These are phyloP conservation scores for Mormyrus proboscirostris DNA, from an alignment of 2,797 vertebrate genomes.

Conservation along the genomic window DNA sequence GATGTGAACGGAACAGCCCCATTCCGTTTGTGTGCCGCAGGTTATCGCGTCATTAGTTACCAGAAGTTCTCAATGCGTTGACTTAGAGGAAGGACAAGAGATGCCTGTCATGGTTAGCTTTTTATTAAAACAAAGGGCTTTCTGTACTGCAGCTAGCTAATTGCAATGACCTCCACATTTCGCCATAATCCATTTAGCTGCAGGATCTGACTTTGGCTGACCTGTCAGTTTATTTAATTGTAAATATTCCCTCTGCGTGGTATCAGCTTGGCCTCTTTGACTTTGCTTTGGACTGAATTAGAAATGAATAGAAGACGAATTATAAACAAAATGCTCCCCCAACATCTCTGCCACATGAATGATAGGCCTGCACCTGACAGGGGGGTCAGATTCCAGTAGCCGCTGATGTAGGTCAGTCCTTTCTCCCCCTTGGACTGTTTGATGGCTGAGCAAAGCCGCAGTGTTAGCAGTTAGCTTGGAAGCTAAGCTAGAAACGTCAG, in stretches of 20 bases:
- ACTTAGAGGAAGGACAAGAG: constrained; percentile 33
- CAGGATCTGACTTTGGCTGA: neutral
- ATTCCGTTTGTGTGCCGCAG: constrained; percentile 52
- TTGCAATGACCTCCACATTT: constrained; percentile 10
- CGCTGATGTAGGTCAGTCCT: neutral
- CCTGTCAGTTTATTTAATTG: neutral
- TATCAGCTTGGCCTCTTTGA: neutral
- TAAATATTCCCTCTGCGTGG: constrained; percentile 1
- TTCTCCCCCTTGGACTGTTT: neutral
- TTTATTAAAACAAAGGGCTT: neutral
- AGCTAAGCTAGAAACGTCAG: neutral
- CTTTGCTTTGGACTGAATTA: neutral
- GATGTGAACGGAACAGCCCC: constrained; percentile 50
- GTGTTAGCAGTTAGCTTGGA: neutral
- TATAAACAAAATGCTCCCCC: neutral
- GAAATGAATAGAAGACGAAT: neutral
- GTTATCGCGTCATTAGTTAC: constrained; percentile 58
- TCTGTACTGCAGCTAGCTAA: neutral
- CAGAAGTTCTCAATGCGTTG: constrained; percentile 51
- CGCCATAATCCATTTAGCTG: neutral
- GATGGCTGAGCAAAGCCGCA: neutral
- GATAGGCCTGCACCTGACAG: neutral
- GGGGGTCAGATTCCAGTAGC: neutral
- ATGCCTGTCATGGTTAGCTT: neutral
- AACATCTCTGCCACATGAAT: neutral